Evolutionary conservation across 1,140 invertebrate species (phyloP).

Genomic region (Wiebesia pumilae): DNA sequence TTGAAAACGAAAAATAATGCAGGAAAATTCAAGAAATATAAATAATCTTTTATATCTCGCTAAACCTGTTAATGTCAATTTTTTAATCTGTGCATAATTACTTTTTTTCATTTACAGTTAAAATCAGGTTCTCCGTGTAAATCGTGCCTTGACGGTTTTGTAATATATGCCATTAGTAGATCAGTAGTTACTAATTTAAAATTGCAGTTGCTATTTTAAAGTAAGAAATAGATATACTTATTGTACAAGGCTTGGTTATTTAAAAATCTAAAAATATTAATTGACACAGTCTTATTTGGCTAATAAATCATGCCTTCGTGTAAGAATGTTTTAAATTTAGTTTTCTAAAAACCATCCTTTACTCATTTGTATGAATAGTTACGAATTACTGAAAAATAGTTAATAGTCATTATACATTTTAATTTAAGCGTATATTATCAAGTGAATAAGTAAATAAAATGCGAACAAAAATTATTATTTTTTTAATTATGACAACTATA

Average conservation of each 20-base stretch:
- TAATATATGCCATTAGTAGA: not conserved
- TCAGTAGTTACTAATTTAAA: not conserved
- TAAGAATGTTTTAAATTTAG: not conserved
- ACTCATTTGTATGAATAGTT: not conserved
- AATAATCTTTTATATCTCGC: not conserved
- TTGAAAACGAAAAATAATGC: not conserved
- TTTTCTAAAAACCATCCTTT: too few relatives aligned
- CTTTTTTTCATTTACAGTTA: conserved; percentile 9
- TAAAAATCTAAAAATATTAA: not conserved
- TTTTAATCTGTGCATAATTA: not conserved
- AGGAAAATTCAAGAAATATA: not conserved
- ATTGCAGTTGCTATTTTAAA: not conserved
- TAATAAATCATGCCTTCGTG: not conserved
- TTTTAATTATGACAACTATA: not conserved
- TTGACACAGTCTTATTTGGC: not conserved
- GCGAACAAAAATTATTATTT: not conserved
- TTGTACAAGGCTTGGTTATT: not conserved
- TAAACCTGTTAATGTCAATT: conserved; percentile 17
- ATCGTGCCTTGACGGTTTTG: not conserved
- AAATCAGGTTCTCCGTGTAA: not conserved
- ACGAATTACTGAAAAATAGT: not conserved
- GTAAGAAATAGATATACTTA: not conserved
- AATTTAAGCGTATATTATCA: not conserved
- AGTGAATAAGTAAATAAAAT: not conserved
- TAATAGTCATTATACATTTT: not conserved